A percentile compares a stretch with the other conserved stretches of the same genome.
Conservation (phyloP, 1,140 invertebrate species). For the Drosophila navojoa region DNA sequence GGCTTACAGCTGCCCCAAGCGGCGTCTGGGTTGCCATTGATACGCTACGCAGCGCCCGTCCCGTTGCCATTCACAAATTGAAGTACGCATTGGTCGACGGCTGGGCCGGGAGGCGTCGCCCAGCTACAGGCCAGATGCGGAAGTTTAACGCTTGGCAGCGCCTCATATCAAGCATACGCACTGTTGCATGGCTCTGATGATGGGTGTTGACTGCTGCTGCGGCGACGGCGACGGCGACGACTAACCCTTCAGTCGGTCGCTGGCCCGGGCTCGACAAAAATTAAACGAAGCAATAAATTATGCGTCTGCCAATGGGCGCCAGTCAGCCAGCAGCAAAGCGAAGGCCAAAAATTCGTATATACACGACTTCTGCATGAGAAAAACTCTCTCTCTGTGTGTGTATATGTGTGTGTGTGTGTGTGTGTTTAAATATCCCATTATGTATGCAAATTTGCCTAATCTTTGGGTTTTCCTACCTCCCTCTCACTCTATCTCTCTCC, state of each 20-base stretch:
- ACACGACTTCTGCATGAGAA: constrained; percentile 1
- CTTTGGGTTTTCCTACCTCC: constrained; percentile 22
- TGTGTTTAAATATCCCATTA: constrained; percentile 61
- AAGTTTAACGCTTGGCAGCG: constrained; percentile 43
- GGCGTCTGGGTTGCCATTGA: constrained; percentile 27
- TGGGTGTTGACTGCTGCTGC: not conserved
- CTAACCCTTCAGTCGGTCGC: constrained; percentile 27
- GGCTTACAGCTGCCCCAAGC: constrained; percentile 28
- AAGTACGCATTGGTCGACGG: not conserved
- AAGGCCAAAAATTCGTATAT: constrained; percentile 13
- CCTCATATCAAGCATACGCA: constrained; percentile 66
- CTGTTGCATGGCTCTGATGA: constrained; percentile 48
- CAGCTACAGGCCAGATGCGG: not conserved
- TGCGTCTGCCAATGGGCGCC: constrained; percentile 53
- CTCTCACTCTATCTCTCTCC: no score
- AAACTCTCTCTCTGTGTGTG: no score
- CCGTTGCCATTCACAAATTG: constrained; percentile 33
- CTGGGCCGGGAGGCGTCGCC: not conserved
- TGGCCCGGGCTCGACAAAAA: constrained; percentile 45
- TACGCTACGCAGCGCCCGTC: constrained; percentile 9
- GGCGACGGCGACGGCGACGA: not conserved
- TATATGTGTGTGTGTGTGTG: constrained; percentile 5
- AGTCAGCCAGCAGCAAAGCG: constrained; percentile 23
- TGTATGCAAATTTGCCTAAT: constrained; percentile 66
- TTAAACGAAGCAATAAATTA: constrained; percentile 77